phyloP scores from a whole-genome alignment of 2,888 invertebrate species.

The Chrysolina americana region DNA sequence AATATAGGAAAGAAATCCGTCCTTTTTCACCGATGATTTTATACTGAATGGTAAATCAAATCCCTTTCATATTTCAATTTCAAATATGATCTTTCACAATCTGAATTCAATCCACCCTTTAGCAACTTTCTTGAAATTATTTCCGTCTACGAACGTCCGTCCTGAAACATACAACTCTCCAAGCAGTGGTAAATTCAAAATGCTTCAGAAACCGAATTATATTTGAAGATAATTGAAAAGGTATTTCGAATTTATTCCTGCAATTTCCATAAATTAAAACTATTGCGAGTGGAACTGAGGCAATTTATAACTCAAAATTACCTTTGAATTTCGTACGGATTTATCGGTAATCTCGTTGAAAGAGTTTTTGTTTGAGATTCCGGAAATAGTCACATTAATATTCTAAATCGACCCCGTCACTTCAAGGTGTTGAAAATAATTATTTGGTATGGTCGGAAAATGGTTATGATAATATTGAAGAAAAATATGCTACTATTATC shows the following conservation, averaged over 20 bases:
- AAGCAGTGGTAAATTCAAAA: conserved; percentile 31
- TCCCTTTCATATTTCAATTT: neutral
- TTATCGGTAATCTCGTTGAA: conserved; percentile 29
- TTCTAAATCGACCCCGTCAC: neutral
- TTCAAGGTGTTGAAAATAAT: neutral
- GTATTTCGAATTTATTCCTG: conserved; percentile 39
- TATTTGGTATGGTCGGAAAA: neutral
- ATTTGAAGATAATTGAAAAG: conserved; percentile 43
- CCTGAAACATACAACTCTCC: conserved; percentile 27
- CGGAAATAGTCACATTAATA: neutral
- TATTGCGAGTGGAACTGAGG: conserved; percentile 30
- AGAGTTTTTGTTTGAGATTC: conserved; percentile 3
- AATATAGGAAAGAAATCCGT: neutral
- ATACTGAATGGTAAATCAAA: neutral
- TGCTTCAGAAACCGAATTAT: conserved; percentile 28
- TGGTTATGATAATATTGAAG: too few species aligned
- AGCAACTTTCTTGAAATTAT: neutral
- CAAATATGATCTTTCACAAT: neutral
- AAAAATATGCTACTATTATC: too few species aligned
- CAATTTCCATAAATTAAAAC: conserved; percentile 45
- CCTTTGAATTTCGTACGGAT: conserved; percentile 38
- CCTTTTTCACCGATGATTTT: neutral
- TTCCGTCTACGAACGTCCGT: conserved; percentile 17
- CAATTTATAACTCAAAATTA: conserved; percentile 42
- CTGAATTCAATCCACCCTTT: neutral